Evolutionary conservation across 2,888 invertebrate species (phyloP), one percentile per base, ranked within the genome.

Genomic region (Luffia ferchaultella): DNA sequence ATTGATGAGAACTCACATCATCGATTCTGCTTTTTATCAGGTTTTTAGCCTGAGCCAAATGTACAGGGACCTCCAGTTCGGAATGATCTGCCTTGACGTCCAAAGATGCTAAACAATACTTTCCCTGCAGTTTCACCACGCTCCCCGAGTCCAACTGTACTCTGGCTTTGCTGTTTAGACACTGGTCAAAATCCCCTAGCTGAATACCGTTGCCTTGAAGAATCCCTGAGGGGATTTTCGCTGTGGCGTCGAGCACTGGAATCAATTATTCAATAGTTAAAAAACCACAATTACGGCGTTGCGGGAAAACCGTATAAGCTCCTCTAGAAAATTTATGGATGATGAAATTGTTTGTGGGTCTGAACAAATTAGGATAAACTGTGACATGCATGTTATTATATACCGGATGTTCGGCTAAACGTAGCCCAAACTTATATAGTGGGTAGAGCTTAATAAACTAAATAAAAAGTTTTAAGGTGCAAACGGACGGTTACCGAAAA

Each of bases 161-260:
- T 55, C 88, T 85, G 0, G 90, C 87, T 18, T 86, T 80, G 16
- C 88, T 85, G 46, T 74, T 85, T 54, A 89, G 73, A 61, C 90
- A 90, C 70, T 89, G 87, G 70, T 89, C 90, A 62, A 88, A 91
- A 73, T 90, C 90, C 15, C 90, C 90, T 16, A 90, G 73, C 67
- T 90, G 90, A 65, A 90, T 90, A 46, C 89, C 85, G 66, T 90
- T 90, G 56, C 90, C 90, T 60, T 88, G 88, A 44, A 91, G 75
- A 50, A 90, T 65, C 46, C 90, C 89, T 60, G 90, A 87, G 60
- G 89, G 87, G 49, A 90, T 84, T 67, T 90, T 90, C n/a, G 88
- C 90, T 30, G 88, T 88, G 20, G 90, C 86, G 68, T 90, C 90
- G 62, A 90, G 76, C 90, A 91, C 90, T 90, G 76, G 64, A 85